A percentile compares a stretch with the other conserved stretches of the same genome.
Evolutionary conservation across 2,113 vertebrate species (phyloP).

Genomic region (Cryptotis parvus): DNA sequence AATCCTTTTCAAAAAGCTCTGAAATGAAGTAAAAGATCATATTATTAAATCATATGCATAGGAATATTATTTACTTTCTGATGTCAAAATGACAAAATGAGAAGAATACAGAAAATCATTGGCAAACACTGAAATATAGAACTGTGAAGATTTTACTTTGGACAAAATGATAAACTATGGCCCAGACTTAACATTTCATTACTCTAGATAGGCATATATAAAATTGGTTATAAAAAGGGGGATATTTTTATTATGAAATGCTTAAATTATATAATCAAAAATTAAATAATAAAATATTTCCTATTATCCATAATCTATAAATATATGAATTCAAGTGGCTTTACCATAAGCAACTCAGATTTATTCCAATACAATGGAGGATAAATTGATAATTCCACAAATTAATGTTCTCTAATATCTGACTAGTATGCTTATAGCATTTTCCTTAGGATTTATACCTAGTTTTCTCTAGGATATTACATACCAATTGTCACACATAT

Average conservation of each 20-base stretch:
- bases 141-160: background rate
- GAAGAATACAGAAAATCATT: background rate
- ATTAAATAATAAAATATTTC: background rate
- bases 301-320: no score
- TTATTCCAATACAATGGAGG: no score
- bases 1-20: constrained; percentile 21
- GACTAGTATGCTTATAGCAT: no score
- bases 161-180: background rate
- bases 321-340: no score
- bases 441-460: no score
- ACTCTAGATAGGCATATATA: background rate
- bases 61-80: background rate
- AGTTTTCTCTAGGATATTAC: no score
- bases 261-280: background rate
- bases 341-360: no score
- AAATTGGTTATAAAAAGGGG: background rate
- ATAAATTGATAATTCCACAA: no score
- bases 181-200: background rate
- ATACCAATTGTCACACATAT: no score
- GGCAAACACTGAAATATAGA: background rate
- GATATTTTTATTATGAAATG: background rate
- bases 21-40: background rate
- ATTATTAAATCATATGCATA: background rate
- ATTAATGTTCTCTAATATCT: no score
- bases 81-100: background rate